Conservation (phyloP, 2,888 invertebrate species). For the Lymantria monacha region DNA sequence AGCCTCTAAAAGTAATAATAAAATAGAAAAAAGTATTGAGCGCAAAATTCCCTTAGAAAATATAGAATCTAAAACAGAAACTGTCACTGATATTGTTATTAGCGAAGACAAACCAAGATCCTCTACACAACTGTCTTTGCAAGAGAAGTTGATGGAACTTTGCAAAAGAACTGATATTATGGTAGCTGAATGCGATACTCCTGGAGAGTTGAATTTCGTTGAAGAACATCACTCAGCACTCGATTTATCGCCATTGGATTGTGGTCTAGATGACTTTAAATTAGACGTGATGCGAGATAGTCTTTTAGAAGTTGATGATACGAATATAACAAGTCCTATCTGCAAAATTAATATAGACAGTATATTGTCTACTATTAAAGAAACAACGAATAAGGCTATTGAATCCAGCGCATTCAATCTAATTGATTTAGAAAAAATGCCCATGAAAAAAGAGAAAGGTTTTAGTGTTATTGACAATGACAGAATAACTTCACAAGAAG, state of each 20-base stretch:
- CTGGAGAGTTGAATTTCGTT: slow-evolving; percentile 68
- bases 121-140: slow-evolving; percentile 53
- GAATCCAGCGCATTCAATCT: slow-evolving; percentile 68
- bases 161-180: slow-evolving; percentile 75
- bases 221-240: slow-evolving; percentile 71
- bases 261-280: slow-evolving; percentile 70
- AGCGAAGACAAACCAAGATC: slow-evolving; percentile 39
- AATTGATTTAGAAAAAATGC: slow-evolving; percentile 69
- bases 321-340: slow-evolving; percentile 64
- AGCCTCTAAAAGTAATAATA: slow-evolving; percentile 50
- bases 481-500: slow-evolving; percentile 66
- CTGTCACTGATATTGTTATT: slow-evolving; percentile 19
- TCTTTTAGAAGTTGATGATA: slow-evolving; percentile 60
- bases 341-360: slow-evolving; percentile 75
- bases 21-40: slow-evolving; percentile 21
- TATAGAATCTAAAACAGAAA: slow-evolving; percentile 21
- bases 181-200: slow-evolving; percentile 74
- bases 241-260: slow-evolving; percentile 68
- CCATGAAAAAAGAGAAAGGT: slow-evolving; percentile 62
- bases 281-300: slow-evolving; percentile 74
- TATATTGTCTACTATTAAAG: slow-evolving; percentile 70
- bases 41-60: slow-evolving; percentile 40
- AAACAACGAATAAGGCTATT: slow-evolving; percentile 55
- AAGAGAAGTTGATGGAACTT: slow-evolving; percentile 67
- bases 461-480: slow-evolving; percentile 69